Percentiles rank a stretch among this genome's conserved stretches.
phyloP scores from a whole-genome alignment of 2,113 vertebrate species.

The Danionella cerebrum region DNA sequence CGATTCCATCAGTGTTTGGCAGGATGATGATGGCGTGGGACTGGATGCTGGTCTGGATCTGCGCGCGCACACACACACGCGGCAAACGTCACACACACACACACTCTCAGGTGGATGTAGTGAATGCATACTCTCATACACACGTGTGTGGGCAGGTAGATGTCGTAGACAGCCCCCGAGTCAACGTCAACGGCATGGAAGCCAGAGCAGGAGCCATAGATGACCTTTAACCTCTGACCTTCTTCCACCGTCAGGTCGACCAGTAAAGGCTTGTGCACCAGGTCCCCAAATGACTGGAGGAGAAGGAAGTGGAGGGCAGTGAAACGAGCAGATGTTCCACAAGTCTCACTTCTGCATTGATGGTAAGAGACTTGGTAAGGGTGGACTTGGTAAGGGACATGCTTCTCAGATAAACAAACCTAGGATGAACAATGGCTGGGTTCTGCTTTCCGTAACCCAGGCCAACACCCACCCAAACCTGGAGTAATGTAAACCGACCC shows the following conservation, averaged over 20 bases:
- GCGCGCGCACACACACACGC: neutral
- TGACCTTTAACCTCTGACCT: constrained; percentile 95
- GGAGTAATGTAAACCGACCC: too few species aligned
- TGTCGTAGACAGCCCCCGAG: constrained; percentile 94
- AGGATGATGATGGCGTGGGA: constrained; percentile 98
- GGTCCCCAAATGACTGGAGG: constrained; percentile 85
- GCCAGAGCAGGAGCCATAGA: constrained; percentile 90
- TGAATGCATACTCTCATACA: constrained; percentile 42
- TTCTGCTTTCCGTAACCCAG: too few species aligned
- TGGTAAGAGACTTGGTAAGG: too few species aligned
- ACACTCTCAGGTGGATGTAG: neutral
- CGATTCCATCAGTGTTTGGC: constrained; percentile 95
- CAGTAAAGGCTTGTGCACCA: constrained; percentile 90
- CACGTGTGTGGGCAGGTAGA: constrained; percentile 97
- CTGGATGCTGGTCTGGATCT: constrained; percentile 95
- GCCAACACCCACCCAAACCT: too few species aligned
- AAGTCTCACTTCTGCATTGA: too few species aligned
- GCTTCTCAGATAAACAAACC: too few species aligned
- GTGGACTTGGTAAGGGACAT: too few species aligned
- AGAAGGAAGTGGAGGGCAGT: neutral
- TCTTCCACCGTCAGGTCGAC: constrained; percentile 97
- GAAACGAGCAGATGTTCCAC: too few species aligned
- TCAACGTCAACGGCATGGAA: constrained; percentile 97
- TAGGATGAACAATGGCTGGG: too few species aligned
- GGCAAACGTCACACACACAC: neutral